These are phyloP conservation scores for Delphinus delphis DNA, from an alignment of 2,113 vertebrate species.

Conservation along the genomic window DNA sequence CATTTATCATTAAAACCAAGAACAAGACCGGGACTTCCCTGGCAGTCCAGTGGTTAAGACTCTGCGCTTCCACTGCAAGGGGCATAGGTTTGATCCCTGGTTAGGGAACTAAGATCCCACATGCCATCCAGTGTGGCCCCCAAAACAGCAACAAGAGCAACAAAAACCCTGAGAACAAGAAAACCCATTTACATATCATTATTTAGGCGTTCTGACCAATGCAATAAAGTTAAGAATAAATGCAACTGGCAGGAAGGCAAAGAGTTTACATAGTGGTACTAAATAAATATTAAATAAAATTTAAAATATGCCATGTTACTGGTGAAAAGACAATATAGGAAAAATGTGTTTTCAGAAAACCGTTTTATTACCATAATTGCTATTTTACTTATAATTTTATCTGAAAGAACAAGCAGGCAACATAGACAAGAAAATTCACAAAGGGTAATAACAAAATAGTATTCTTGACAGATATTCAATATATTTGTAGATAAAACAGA, in stretches of 20 bases:
- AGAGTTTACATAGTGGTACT: not conserved
- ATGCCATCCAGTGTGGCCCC: no score
- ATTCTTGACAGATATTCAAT: conserved; percentile 66
- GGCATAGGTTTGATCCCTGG: no score
- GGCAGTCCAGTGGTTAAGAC: no score
- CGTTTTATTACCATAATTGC: conserved; percentile 64
- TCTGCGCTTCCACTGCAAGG: no score
- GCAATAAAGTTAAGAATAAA: not conserved
- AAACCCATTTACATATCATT: not conserved
- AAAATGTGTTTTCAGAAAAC: conserved; percentile 32
- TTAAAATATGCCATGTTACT: not conserved
- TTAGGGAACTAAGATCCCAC: no score
- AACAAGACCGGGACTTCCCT: not conserved
- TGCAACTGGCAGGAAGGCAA: not conserved
- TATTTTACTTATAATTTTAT: conserved; percentile 56
- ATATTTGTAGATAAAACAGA: conserved; percentile 66
- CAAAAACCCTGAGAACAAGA: not conserved
- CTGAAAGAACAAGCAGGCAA: conserved; percentile 60
- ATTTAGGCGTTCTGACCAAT: conserved; percentile 8
- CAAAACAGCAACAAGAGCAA: no score
- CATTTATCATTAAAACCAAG: conserved; percentile 27
- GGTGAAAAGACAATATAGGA: not conserved
- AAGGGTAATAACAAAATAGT: conserved; percentile 66
- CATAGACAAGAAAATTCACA: conserved; percentile 59
- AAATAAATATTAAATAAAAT: not conserved